Evolutionary conservation across 1,140 invertebrate genomes (phyloP), one percentile per base, ranked within the genome.

Genomic region (Phenacoccus solenopsis): DNA sequence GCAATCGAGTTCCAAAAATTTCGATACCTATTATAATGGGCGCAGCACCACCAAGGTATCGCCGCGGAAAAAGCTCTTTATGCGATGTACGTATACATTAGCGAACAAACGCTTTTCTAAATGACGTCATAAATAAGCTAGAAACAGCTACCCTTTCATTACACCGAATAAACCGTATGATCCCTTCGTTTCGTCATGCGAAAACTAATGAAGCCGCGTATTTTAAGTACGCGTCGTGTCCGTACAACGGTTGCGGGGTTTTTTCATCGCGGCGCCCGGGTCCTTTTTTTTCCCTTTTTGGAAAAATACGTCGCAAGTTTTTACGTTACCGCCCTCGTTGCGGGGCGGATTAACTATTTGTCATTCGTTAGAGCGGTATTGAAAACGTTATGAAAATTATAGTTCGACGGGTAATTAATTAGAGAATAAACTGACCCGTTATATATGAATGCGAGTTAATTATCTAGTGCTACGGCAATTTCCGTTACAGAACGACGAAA

Each of bases 81-180:
- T 49, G 5, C 5, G 16, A 49, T 49, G 38, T 49, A 49, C 13
- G 38, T 49, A 49, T 49, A 49, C 20, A 49, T 49, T 49, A 49
- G 38, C 38, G 38, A 9, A 49, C 38, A 49, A 49, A 49, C 38
- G 38, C 16, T 49, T 49, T 5, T 3, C 38, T 49, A 49, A 49
- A 49, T 49, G 38, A 49, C 38, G 38, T 49, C 38, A 49, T 49
- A 49, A 49, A 49, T 49, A 49, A 49, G 38, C 38, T 49, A 49
- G 38, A 49, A 49, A n/a, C 38, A 49, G 38, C 38, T 49, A 49
- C 38, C 38, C 38, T 49, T 49, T 49, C 38, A 49, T 49, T 49
- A 49, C 20, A 49, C 20, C 12, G 20, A 49, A 49, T 49, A 49
- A 49, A 49, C 13, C 38, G n/a, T n/a, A 49, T 16, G 38, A 49